Evolutionary conservation across 2,888 invertebrate genomes (phyloP), one percentile per base, ranked within the genome.

Genomic region (Siphonodentalium dalli): DNA sequence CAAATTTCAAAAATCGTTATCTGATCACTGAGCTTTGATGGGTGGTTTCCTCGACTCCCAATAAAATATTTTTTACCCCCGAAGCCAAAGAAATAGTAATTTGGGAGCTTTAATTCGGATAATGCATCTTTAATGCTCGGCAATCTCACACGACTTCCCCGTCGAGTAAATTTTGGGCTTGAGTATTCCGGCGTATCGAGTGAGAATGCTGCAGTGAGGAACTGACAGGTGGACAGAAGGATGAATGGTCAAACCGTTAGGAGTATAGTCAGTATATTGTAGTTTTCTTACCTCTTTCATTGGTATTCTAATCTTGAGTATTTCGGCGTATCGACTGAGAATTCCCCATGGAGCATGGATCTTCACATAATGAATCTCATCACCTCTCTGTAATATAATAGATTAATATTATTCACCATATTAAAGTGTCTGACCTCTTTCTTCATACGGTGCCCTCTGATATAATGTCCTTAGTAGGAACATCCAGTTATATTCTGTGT

Each of bases 291-390:
- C 88, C 85, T 89, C 90, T 86, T 90, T 92, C 92, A 96, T 95
- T 3, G 95, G 94, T 90, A 95, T 89, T 77, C 93, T 86, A 23
- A 95, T 85, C 80, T 95, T 94, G 68, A 95, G 85, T 71, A 94
- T 91, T 83, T 96, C 96, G 57, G 92, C 89, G 82, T 95, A 95
- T 69, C 92, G 87, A 65, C 89, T 86, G 44, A 95, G 83, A 6
- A 95, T 92, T 75, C 89, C 87, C 66, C 87, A 83, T 0, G 95
- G 92, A 1, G 92, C 91, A 82, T 94, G 92, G 55, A 96, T 87
- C 87, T 95, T 95, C 61, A 92, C 86, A 83, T 92, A 93, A 81
- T 88, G 86, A 48, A 92, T 84, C 53, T 89, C 88, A 64, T 88
- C 85, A 27, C 82, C 85, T 56, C 87, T 66, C 79, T 79, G 65